Evolutionary conservation across 2,797 vertebrate species (phyloP).

Genomic region (Neomorphus geoffroyi): DNA sequence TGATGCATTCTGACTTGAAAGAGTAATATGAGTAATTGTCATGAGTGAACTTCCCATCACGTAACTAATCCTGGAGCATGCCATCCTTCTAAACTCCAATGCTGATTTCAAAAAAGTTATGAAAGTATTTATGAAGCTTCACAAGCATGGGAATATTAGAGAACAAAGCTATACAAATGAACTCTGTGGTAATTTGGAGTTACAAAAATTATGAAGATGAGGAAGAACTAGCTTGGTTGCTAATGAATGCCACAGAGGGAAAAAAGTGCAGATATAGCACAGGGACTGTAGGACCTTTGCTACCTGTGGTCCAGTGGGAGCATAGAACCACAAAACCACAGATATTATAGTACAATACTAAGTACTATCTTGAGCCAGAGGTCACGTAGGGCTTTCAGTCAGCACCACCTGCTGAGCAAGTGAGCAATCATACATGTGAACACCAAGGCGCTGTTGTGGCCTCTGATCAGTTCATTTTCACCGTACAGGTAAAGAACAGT

Average conservation of each 20-base stretch:
- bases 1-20: not conserved
- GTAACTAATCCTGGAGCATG: not conserved
- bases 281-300: not conserved
- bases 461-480: not conserved
- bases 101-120: not conserved
- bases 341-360: not conserved
- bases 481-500: not conserved
- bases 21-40: not conserved
- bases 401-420: not conserved
- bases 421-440: not conserved
- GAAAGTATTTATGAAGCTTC: constrained; percentile 10
- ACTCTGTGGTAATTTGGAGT: not conserved
- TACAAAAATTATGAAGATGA: not conserved
- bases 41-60: not conserved
- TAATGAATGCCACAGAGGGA: not conserved
- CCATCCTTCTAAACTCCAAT: not conserved
- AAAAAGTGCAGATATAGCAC: not conserved
- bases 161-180: constrained; percentile 55
- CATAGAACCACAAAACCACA: not conserved
- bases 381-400: not conserved
- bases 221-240: not conserved
- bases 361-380: not conserved
- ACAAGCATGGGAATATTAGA: constrained; percentile 9
- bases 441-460: not conserved
- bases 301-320: not conserved